These are phyloP conservation scores for Puntigrus tetrazona DNA, from an alignment of 2,113 vertebrate genomes.

Conservation along the genomic window DNA sequence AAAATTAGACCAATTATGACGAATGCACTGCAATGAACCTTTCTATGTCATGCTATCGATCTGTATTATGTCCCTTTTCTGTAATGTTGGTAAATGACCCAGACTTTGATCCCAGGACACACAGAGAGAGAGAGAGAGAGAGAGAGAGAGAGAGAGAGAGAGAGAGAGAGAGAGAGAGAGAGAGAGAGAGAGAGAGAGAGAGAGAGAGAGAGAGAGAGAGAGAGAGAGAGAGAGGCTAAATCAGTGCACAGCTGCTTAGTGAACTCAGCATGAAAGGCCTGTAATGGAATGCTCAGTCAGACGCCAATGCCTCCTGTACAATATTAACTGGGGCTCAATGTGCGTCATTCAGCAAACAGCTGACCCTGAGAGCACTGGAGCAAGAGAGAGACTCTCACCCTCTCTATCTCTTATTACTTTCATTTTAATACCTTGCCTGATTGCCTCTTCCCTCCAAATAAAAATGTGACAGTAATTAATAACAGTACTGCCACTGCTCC, in stretches of 20 bases:
- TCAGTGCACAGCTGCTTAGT: constrained; percentile 60
- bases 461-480: background rate
- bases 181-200: constrained; percentile 47
- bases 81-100: constrained; percentile 37
- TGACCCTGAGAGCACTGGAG: constrained; percentile 64
- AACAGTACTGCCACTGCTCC: background rate
- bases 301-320: constrained; percentile 75
- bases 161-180: constrained; percentile 51
- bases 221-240: constrained; percentile 52
- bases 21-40: constrained; percentile 20
- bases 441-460: background rate
- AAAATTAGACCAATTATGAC: background rate
- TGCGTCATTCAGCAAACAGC: constrained; percentile 78
- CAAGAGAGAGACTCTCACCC: constrained; percentile 30
- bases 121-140: constrained; percentile 57
- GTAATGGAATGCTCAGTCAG: constrained; percentile 76
- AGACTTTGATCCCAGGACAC: constrained; percentile 23
- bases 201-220: constrained; percentile 57
- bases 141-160: constrained; percentile 46
- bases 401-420: constrained; percentile 17
- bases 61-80: background rate
- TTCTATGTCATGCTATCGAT: constrained; percentile 21
- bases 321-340: constrained; percentile 75
- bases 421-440: background rate
- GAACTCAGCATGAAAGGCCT: constrained; percentile 65